Evolutionary conservation across 1,140 invertebrate genomes (phyloP), one percentile per base, ranked within the genome.

Genomic region (Gryon sp.): DNA sequence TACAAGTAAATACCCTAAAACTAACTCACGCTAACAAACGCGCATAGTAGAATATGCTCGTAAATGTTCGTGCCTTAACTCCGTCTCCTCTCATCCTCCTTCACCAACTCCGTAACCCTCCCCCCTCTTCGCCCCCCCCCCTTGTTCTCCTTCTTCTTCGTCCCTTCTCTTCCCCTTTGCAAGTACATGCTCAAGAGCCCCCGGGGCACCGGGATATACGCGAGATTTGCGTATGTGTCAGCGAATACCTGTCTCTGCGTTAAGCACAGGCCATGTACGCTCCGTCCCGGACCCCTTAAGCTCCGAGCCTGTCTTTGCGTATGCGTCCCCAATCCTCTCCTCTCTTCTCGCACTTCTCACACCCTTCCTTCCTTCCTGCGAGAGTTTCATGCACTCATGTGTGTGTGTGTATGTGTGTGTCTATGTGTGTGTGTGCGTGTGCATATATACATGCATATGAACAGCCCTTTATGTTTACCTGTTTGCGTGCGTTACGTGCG

Each of bases 241-340:
- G 46, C 19, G 45, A 65, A 70, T 70, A 65, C 74, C 74, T 70
- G 59, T 76, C 73, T 75, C 63, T 55, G 46, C 20, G 50, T 62
- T 48, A 76, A 76, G 48, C 65, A 38, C 38, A 57, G 52, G 38
- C 28, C 57, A 62, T 55, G 68, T 72, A 41, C 46, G n/a, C n/a
- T n/a, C 16, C 30, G 28, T 40, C 41, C 63, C 43, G 34, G 11
- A 38, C 50, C 70, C 60, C 60, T 66, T 74, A 59, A 52, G 28
- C 38, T 59, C 28, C 40, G 26, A 22, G 18, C 45, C 38, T 57
- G 55, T 40, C 60, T 52, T 60, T 46, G 16, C 57, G 40, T 48
- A 36, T 24, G 24, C 41, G 36, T 16, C 6, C 32, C 11, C 19
- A n/a, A n/a, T n/a, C n/a, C n/a, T n/a, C n/a, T n/a, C 14, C 45